Evolutionary conservation across 2,888 invertebrate species (phyloP), one percentile per base, ranked within the genome.

Genomic region (Tachina lurida): DNA sequence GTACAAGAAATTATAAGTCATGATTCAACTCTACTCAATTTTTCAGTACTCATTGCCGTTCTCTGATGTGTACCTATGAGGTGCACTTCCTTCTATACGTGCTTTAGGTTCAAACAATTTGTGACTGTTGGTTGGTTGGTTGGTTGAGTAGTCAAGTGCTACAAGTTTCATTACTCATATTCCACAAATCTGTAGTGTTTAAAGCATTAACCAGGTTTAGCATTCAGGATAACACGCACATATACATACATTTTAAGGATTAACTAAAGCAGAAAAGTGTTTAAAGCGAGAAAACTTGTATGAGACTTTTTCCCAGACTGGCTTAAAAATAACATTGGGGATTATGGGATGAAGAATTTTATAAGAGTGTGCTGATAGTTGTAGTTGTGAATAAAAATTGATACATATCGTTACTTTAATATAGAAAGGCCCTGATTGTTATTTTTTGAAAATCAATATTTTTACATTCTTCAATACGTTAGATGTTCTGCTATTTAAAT

Each of bases 181-280:
- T 10, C 31, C 15, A 47, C 47, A 60, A 45, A 31, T 58, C 13
- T 10, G 17, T 67, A 39, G 49, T 39, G 49, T 43, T 45, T 10
- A 58, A 58, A 7, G 41, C 19, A 60, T 70, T 70, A 62, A 60
- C 12, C 31, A 71, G 19, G 73, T 73, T 65, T 22, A 56, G 39
- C 73, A 56, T 80, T 65, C n/a, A 58, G 65, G 58, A 71, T 73
- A 65, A 79, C 60, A 56, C 39, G 73, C 60, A 56, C 19, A 71
- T 19, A n/a, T n/a, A n/a, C 3, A 45, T 17, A 45, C 17, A 60
- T 71, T 71, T 79, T 17, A 70, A 43, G 60, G 62, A 78, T 68
- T 60, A 47, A 58, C 67, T 49, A 49, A 60, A 58, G 22, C 62
- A 62, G 49, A 71, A 54, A 62, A 45, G 43, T 78, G 52, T 70